These are phyloP conservation scores for Chaitophorus viminalis DNA, from an alignment of 2,888 invertebrate species.

Conservation along the genomic window DNA sequence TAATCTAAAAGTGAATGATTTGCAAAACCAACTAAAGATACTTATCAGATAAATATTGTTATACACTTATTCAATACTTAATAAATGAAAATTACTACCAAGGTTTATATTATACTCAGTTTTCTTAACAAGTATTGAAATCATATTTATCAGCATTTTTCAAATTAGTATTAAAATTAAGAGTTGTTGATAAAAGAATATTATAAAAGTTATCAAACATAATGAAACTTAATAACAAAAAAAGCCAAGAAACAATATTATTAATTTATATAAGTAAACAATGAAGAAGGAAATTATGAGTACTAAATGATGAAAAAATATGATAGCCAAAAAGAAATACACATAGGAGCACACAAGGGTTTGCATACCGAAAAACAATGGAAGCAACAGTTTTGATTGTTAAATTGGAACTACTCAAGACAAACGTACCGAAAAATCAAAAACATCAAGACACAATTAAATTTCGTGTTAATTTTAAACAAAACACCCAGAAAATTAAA, in stretches of 20 bases:
- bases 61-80: background rate
- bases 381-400: constrained; percentile 60
- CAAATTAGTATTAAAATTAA: background rate
- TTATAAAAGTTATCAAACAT: background rate
- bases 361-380: constrained; percentile 61
- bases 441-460: constrained; percentile 5
- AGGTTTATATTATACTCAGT: too few relatives aligned
- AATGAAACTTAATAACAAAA: background rate
- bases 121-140: too few relatives aligned
- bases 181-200: background rate
- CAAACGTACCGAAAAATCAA: constrained; percentile 61
- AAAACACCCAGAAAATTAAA: background rate
- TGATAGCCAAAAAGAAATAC: background rate
- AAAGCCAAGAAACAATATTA: background rate
- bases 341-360: constrained; percentile 54
- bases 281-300: background rate
- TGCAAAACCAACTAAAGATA: background rate
- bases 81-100: background rate
- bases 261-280: background rate
- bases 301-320: background rate
- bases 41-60: background rate
- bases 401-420: constrained; percentile 61
- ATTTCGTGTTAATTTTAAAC: constrained; percentile 19
- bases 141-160: too few relatives aligned
- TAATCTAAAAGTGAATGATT: too few relatives aligned